These are phyloP conservation scores for Drosophila putrida DNA, from an alignment of 2,888 invertebrate genomes.

Conservation along the genomic window DNA sequence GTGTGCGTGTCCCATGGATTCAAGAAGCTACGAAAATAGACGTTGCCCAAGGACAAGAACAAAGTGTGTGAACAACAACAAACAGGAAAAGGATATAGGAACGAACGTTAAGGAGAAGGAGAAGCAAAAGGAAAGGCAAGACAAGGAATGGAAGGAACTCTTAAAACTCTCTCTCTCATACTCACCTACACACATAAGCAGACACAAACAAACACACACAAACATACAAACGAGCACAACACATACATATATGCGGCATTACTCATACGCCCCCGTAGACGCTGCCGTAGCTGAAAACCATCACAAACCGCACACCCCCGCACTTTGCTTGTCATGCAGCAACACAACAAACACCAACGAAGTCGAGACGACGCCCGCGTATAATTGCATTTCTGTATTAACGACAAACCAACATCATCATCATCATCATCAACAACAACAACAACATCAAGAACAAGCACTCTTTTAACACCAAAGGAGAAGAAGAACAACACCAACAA, in stretches of 20 bases:
- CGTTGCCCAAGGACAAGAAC: conserved; percentile 71
- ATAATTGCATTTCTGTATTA: conserved; percentile 81
- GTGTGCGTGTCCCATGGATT: conserved; percentile 60
- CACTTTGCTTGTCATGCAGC: conserved; percentile 80
- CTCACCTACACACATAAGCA: conserved; percentile 14
- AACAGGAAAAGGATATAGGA: conserved; percentile 9
- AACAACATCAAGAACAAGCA: conserved; percentile 30
- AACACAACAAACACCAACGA: conserved; percentile 72
- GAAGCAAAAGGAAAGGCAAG: conserved; percentile 24
- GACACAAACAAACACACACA: conserved; percentile 12
- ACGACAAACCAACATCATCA: conserved; percentile 38
- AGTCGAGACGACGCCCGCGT: conserved; percentile 76
- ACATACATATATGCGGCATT: conserved; percentile 45
- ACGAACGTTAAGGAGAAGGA: neutral
- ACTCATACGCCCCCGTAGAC: conserved; percentile 56
- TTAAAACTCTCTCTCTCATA: conserved; percentile 17
- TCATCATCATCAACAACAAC: conserved; percentile 36
- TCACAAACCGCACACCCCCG: conserved; percentile 44
- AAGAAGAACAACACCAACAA: conserved; percentile 42
- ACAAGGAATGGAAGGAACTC: conserved; percentile 13
- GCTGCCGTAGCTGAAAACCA: conserved; percentile 17
- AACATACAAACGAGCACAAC: conserved; percentile 14
- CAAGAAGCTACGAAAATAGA: conserved; percentile 57
- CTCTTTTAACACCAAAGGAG: conserved; percentile 10
- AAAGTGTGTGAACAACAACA: conserved; percentile 65